Evolutionary conservation across 2,797 vertebrate species (phyloP).

Genomic region (Pogonophryne albipinna): DNA sequence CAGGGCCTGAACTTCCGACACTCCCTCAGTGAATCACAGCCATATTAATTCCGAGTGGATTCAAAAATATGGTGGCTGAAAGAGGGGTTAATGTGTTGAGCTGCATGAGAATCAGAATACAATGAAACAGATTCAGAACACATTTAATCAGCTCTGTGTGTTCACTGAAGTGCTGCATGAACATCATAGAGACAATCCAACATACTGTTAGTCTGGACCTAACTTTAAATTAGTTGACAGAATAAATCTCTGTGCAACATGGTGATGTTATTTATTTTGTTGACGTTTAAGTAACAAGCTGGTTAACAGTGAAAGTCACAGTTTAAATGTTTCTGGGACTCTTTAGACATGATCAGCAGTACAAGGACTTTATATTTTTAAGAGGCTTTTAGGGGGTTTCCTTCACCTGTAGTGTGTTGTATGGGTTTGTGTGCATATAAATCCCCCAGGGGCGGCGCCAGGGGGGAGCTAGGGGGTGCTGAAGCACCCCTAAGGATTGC

Average conservation of each 20-base stretch:
- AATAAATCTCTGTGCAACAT: not conserved
- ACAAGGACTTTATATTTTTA: too few relatives aligned
- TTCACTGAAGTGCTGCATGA: not conserved
- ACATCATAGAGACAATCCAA: not conserved
- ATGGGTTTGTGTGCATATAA: too few relatives aligned
- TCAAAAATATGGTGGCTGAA: not conserved
- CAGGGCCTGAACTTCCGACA: conserved; percentile 28
- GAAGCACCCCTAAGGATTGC: too few relatives aligned
- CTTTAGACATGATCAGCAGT: not conserved
- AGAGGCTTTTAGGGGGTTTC: too few relatives aligned
- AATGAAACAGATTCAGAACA: not conserved
- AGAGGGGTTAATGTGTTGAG: not conserved
- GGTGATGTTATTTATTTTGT: not conserved
- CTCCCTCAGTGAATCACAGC: conserved; percentile 34
- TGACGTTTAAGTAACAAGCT: not conserved
- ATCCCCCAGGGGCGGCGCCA: too few relatives aligned
- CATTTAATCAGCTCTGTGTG: not conserved
- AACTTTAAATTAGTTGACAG: not conserved
- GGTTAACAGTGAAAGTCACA: not conserved
- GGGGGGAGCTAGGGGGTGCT: too few relatives aligned
- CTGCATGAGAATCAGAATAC: not conserved
- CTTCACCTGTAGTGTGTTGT: too few relatives aligned
- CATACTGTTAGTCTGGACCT: not conserved
- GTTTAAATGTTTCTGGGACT: not conserved
- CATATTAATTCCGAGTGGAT: too few relatives aligned